Conservation (phyloP, 1,140 invertebrate genomes). For the Glossosoma conforme region DNA sequence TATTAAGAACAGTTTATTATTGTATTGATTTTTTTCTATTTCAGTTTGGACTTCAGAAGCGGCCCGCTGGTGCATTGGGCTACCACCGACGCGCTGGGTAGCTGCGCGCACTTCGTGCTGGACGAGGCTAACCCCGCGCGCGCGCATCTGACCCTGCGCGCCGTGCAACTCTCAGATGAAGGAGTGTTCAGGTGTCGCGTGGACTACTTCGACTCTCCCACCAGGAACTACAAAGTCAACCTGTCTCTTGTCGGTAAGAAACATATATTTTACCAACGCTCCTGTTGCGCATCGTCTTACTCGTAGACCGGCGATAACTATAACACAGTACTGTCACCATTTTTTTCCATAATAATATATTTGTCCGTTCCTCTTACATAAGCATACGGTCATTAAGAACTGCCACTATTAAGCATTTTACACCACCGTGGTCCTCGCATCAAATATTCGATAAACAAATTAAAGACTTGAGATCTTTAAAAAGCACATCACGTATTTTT, state of each 20-base stretch:
- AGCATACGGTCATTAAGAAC: too few relatives aligned
- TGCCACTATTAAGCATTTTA: too few relatives aligned
- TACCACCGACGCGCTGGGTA: conserved; percentile 67
- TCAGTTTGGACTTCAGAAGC: conserved; percentile 71
- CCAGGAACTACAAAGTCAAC: conserved; percentile 77
- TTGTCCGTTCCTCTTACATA: too few relatives aligned
- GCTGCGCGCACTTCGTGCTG: conserved; percentile 68
- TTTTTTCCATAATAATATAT: too few relatives aligned
- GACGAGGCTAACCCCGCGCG: conserved; percentile 60
- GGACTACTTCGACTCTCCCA: conserved; percentile 80
- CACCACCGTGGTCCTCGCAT: too few relatives aligned
- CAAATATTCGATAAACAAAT: too few relatives aligned
- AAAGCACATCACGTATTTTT: too few relatives aligned
- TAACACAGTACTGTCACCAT: too few relatives aligned
- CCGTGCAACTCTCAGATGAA: conserved; percentile 67
- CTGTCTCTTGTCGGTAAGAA: conserved; percentile 77
- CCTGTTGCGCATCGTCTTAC: neutral
- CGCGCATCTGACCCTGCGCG: conserved; percentile 67
- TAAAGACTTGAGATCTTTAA: too few relatives aligned
- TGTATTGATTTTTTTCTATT: conserved; percentile 33
- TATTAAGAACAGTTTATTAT: too few relatives aligned
- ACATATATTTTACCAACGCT: neutral
- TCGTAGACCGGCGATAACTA: too few relatives aligned
- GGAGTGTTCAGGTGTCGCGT: conserved; percentile 78
- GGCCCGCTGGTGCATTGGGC: conserved; percentile 67